phyloP scores from a whole-genome alignment of 2,113 vertebrate species.

The Zonotrichia leucophrys region DNA sequence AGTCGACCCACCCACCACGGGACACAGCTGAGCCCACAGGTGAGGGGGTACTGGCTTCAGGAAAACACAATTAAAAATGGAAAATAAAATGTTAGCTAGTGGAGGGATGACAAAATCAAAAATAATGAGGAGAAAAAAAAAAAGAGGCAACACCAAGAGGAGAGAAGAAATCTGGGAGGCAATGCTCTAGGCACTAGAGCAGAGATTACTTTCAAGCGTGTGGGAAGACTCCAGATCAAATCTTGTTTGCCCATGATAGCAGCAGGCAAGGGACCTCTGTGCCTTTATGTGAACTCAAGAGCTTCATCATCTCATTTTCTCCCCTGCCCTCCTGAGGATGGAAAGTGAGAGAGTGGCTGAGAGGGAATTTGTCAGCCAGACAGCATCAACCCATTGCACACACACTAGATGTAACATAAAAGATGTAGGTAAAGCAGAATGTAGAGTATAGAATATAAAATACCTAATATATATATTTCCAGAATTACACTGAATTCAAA shows the following conservation, averaged over 20 bases:
- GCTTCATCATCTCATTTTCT: background rate
- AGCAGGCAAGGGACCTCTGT: background rate
- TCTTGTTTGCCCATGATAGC: background rate
- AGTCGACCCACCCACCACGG: fast-evolving
- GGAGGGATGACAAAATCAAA: fast-evolving
- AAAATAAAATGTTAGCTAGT: background rate
- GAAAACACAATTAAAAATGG: background rate
- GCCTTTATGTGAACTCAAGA: background rate
- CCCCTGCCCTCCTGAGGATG: background rate
- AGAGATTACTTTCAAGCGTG: background rate
- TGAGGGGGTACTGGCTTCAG: fast-evolving
- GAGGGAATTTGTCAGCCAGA: background rate
- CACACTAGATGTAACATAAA: background rate
- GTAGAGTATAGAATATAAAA: background rate
- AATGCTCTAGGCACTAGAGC: background rate
- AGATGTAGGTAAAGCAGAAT: background rate
- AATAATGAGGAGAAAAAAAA: background rate
- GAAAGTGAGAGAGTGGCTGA: background rate
- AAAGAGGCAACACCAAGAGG: background rate
- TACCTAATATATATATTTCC: background rate
- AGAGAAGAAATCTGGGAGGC: background rate
- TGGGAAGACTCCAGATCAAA: background rate
- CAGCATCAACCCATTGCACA: too few species aligned
- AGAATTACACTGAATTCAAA: background rate
- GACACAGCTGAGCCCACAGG: background rate